Evolutionary conservation across 2,797 vertebrate genomes (phyloP).

Genomic region (Geotrypetes seraphini): DNA sequence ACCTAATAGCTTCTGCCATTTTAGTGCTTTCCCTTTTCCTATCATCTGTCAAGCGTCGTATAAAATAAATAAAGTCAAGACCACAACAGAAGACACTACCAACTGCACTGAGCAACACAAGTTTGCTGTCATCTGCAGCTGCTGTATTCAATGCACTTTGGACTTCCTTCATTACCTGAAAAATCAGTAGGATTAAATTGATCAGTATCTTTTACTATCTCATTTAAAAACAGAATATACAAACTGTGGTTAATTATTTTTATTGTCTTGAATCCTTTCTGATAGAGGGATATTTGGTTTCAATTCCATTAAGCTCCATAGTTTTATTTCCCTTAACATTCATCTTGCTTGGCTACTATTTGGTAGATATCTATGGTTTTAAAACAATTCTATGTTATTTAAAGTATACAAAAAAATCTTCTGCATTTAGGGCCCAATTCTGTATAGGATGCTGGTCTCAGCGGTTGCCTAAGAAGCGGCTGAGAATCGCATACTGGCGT

Average conservation of each 20-base stretch:
- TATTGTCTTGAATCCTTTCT: too few relatives aligned
- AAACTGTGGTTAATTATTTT: too few relatives aligned
- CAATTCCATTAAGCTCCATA: too few relatives aligned
- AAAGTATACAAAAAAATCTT: neutral
- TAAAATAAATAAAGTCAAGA: conserved; percentile 92
- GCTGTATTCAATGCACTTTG: conserved; percentile 92
- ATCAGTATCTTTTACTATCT: neutral
- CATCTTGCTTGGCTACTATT: too few relatives aligned
- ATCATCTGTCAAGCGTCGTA: conserved; percentile 83
- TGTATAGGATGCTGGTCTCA: too few relatives aligned
- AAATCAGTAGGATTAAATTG: conserved; percentile 8
- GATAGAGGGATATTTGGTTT: too few relatives aligned
- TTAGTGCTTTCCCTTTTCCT: conserved; percentile 91
- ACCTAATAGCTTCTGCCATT: conserved; percentile 95
- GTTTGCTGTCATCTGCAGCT: conserved; percentile 88
- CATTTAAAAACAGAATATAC: too few relatives aligned
- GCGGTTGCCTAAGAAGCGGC: too few relatives aligned
- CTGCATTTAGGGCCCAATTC: too few relatives aligned
- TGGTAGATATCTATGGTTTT: neutral
- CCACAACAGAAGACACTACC: conserved; percentile 89
- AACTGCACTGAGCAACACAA: conserved; percentile 81
- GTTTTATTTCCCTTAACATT: too few relatives aligned
- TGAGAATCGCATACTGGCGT: too few relatives aligned
- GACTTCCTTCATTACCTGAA: conserved; percentile 95
- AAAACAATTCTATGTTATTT: neutral